phyloP scores from a whole-genome alignment of 1,140 invertebrate species.

The Eulimnadia texana region DNA sequence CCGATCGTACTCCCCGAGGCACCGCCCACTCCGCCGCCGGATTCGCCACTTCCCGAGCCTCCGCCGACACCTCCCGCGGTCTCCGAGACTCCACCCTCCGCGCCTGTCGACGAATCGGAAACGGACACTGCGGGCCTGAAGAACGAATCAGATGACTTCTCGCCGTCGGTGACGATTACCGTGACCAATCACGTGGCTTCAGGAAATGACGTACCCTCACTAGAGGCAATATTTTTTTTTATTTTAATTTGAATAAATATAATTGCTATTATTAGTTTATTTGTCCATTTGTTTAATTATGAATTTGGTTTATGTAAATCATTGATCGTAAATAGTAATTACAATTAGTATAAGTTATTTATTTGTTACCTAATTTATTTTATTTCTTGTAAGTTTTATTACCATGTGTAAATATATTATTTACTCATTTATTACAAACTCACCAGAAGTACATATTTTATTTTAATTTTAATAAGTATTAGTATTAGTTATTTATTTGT shows the following conservation, averaged over 20 bases:
- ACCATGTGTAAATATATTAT: too few relatives aligned
- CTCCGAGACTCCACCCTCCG: slow-evolving; percentile 1
- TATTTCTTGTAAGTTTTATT: too few relatives aligned
- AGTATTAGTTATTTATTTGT: too few relatives aligned
- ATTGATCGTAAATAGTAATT: not conserved
- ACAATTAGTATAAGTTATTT: too few relatives aligned
- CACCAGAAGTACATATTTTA: too few relatives aligned
- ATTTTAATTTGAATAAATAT: not conserved
- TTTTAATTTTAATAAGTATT: too few relatives aligned
- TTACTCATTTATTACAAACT: too few relatives aligned
- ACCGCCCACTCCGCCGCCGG: slow-evolving; percentile 4
- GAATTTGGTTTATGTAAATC: not conserved
- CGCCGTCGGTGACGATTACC: not conserved
- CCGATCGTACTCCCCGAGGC: slow-evolving; percentile 19
- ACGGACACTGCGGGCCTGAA: not conserved
- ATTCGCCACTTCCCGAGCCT: not conserved
- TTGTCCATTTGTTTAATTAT: not conserved
- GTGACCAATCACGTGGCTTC: not conserved
- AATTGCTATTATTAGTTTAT: not conserved
- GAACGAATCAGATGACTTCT: not conserved
- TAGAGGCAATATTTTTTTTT: not conserved
- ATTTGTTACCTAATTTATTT: too few relatives aligned
- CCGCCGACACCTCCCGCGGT: not conserved
- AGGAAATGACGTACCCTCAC: not conserved
- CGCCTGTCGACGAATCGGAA: not conserved